Conservation (phyloP, 2,113 vertebrate genomes). For the Pterocles burchelli region DNA sequence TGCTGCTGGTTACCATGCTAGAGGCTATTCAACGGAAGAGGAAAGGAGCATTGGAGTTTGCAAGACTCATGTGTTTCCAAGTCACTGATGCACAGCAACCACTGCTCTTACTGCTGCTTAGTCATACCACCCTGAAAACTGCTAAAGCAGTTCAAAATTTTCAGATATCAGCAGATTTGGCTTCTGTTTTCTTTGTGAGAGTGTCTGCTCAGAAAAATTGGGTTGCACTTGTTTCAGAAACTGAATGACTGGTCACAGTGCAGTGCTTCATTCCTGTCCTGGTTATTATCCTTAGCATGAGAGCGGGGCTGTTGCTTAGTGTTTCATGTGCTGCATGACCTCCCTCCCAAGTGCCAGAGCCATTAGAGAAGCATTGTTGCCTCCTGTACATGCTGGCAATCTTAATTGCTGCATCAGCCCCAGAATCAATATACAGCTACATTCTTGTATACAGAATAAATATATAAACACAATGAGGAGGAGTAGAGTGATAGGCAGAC, state of each 20-base stretch:
- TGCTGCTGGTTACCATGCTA: background rate
- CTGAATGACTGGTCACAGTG: background rate
- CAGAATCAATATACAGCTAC: background rate
- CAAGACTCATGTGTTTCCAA: background rate
- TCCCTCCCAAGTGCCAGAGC: background rate
- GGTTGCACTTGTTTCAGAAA: background rate
- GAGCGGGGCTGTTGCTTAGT: background rate
- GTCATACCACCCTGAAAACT: background rate
- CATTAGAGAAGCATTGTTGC: background rate
- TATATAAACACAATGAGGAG: background rate
- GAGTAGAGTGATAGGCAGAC: background rate
- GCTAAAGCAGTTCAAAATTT: background rate
- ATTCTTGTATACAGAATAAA: background rate
- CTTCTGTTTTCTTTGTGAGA: conserved; percentile 1
- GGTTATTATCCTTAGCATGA: background rate
- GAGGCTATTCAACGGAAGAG: background rate
- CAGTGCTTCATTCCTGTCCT: background rate
- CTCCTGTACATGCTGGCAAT: background rate
- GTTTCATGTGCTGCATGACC: background rate
- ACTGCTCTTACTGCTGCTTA: background rate
- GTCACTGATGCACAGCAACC: background rate
- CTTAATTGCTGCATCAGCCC: background rate
- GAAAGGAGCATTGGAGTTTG: background rate
- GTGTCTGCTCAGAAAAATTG: background rate
- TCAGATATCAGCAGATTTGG: background rate